Evolutionary conservation across 2,113 vertebrate genomes (phyloP).

Genomic region (Elanoides forficatus): DNA sequence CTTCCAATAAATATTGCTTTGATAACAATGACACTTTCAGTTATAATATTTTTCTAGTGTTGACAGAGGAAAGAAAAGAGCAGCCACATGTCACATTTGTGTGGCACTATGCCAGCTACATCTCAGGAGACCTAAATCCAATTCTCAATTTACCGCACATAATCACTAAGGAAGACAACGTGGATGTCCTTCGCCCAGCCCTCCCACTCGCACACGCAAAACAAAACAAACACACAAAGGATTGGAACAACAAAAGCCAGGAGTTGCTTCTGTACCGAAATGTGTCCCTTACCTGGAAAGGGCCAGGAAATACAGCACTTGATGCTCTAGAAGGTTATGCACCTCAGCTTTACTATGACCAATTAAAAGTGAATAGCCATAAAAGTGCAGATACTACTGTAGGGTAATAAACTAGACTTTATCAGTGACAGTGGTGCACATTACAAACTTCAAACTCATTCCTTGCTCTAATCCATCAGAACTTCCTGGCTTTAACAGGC

Average conservation of each 20-base stretch:
- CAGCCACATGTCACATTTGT: background rate
- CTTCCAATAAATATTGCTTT: background rate
- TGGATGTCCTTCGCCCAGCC: background rate
- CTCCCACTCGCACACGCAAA: background rate
- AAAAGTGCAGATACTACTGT: constrained; percentile 76
- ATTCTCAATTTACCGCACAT: background rate
- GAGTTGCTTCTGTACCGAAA: background rate
- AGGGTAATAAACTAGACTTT: constrained; percentile 77
- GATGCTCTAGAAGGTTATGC: constrained; percentile 16
- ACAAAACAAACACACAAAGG: background rate
- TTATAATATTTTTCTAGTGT: background rate
- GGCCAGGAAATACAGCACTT: background rate
- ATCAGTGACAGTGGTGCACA: constrained; percentile 77
- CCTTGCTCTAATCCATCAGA: constrained; percentile 82
- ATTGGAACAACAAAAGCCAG: background rate
- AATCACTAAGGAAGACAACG: background rate
- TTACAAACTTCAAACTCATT: constrained; percentile 84
- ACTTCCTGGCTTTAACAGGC: constrained; percentile 84
- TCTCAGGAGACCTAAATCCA: background rate
- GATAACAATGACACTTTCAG: background rate
- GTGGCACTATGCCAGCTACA: background rate
- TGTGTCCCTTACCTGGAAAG: background rate
- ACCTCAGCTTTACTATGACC: constrained; percentile 43
- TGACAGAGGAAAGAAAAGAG: background rate
- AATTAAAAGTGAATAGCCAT: constrained; percentile 72